Base-by-base conservation (phyloP, 2,113 vertebrate species). In the Brachypteracias leptosomus region DNA sequence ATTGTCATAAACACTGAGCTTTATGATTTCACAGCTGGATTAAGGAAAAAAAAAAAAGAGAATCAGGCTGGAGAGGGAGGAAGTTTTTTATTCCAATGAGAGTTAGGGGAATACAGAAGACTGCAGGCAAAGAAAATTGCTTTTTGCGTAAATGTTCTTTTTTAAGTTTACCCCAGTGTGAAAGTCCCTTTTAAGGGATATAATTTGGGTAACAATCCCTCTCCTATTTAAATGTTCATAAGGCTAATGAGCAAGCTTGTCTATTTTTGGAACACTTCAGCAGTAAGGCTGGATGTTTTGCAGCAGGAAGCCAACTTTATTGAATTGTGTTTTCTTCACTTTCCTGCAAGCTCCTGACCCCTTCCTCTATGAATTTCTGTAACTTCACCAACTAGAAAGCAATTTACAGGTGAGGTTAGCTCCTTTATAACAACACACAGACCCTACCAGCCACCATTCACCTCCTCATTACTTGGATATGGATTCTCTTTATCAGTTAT, bases 1-100 rank as follows among this genome's bases (percentile, higher is more conserved):
- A 97, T 96, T 98, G 97, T 97, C 97, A 98, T 94, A 98, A 98
- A 98, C 96, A 98, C 63, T 76, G 93, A 89, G 92, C 96, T 97
- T 97, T 93, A 97, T 97, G 96, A 97, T 97, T 98, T 97, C 98
- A 98, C 95, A 98, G 96, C 96, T 98, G 97, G 97, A 97, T 97
- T 97, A 96, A 96, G 93, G 93, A 68, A 84, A 85, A 79, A 79
- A 84, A 93, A 65, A 89, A 90, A 59, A 88, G 85, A 84, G 93
- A 97, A 96, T 88, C 51, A 57, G 92, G 86, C 54, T 94, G 70
- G 89, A 93, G 90, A 96, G 66, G 80, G 95, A 97, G 96, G 95
- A 96, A 97, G 85, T 76, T 96, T 97, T 96, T 97, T 94, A 96
- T 93, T 97, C 92, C 96, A 93, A 94, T 2, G 88, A 93, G 81